Evolutionary conservation across 2,113 vertebrate species (phyloP).

Genomic region (Lophura nycthemera): DNA sequence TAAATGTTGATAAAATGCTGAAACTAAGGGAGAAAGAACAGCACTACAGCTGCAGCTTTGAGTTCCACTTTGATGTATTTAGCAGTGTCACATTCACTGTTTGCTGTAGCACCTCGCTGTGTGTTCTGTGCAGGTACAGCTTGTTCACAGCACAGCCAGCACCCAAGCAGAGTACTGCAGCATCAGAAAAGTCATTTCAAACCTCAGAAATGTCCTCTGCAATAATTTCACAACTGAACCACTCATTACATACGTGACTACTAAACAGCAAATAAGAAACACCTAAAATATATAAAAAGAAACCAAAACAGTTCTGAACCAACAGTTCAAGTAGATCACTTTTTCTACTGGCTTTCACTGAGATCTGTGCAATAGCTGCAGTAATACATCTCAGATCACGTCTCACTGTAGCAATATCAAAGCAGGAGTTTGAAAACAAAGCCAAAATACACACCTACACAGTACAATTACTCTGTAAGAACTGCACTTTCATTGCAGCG

Average conservation of each 20-base stretch:
- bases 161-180: slow-evolving; percentile 14
- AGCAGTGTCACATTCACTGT: slow-evolving; percentile 15
- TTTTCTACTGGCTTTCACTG: slow-evolving; percentile 5
- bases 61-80: neutral
- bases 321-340: neutral
- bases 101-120: neutral
- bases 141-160: slow-evolving; percentile 7
- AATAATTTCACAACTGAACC: neutral
- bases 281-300: neutral
- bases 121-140: slow-evolving; percentile 41
- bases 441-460: slow-evolving; percentile 60
- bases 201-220: slow-evolving; percentile 27
- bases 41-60: neutral
- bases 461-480: slow-evolving; percentile 26
- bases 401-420: slow-evolving; percentile 31
- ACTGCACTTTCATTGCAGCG: slow-evolving; percentile 14
- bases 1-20: neutral
- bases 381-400: slow-evolving; percentile 23
- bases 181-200: slow-evolving; percentile 11
- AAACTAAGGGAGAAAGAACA: neutral
- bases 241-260: neutral
- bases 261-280: neutral
- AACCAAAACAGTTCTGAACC: neutral
- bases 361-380: slow-evolving; percentile 30
- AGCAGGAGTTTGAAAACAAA: slow-evolving; percentile 45